phyloP scores from a whole-genome alignment of 1,140 invertebrate species.

The Pinna nobilis region DNA sequence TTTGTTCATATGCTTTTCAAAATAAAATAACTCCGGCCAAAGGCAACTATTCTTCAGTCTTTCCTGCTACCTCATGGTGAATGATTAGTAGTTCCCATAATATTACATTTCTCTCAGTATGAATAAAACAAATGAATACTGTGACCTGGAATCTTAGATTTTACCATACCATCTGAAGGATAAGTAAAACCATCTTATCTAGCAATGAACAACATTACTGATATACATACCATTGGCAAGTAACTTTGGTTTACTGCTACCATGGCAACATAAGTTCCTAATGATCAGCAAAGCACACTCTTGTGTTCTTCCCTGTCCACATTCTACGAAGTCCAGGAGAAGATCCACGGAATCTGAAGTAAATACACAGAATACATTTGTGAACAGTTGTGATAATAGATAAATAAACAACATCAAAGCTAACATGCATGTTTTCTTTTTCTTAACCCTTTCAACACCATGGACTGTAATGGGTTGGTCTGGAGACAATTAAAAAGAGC shows the following conservation, averaged over 20 bases:
- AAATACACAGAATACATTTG: not conserved
- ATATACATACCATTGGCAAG: slow-evolving; percentile 67
- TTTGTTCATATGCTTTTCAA: no score
- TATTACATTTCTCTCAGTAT: not conserved
- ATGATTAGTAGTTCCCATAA: no score
- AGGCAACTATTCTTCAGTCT: no score
- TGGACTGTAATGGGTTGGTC: no score
- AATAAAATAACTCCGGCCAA: no score
- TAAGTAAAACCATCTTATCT: not conserved
- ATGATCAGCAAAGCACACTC: slow-evolving; percentile 64
- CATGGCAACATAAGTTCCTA: slow-evolving; percentile 71
- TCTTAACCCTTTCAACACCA: no score
- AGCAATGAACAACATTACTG: no score
- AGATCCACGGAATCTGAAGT: slow-evolving; percentile 62
- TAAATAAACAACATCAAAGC: not conserved
- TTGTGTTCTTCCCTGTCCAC: slow-evolving; percentile 48
- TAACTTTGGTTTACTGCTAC: slow-evolving; percentile 71
- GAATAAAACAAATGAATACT: not conserved
- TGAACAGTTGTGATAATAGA: not conserved
- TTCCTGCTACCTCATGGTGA: no score
- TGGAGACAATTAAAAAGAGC: no score
- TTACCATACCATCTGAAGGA: not conserved
- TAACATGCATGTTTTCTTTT: not conserved
- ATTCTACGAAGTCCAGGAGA: slow-evolving; percentile 66
- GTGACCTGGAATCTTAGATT: not conserved